Base-by-base conservation (phyloP, 2,888 invertebrate species). In the Apotomis capreana region DNA sequence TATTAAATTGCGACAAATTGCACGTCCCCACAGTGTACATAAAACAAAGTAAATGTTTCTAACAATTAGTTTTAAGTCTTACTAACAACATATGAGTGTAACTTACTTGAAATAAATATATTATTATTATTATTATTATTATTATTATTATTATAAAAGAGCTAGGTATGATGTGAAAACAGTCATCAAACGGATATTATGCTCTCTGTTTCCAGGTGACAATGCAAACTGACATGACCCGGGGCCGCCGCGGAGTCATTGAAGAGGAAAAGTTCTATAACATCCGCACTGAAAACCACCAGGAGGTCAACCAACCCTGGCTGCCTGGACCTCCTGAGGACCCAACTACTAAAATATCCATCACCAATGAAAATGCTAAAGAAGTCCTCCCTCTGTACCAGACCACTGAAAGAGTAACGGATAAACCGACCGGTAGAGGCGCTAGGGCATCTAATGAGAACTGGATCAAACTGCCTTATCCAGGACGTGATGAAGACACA, bases 391-490 rank as follows among this genome's bases (percentile, higher is more conserved):
- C 87, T 3, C 71, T 87, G 54, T 89, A 84, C 68, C 90, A 89
- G 75, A 93, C 92, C 6, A 93, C 93, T 12, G 93, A 94, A 81
- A 82, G 79, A 77, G 86, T 89, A 3, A 91, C 91, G 3, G 94
- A 94, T 64, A 93, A 90, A 83, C 94, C 94, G 37, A 94, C 94
- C 1, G 94, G 95, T 1, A 89, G 95, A 73, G 95, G 95, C 69
- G 93, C 95, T 0, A 89, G 95, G 77, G 94, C 94, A 0, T 94
- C 94, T 0, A 94, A 94, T 74, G 94, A 95, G 76, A 94, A 95
- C 79, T 95, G 95, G 95, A 90, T 94, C 12, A 95, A 95, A 79
- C 89, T 95, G 0, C 94, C 95, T 4, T 94, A 92, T 79, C 94
- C 94, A 3, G 85, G 85, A 26, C 87, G 81, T 9, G 87, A 89